Evolutionary conservation across 2,113 vertebrate genomes (phyloP).

Genomic region (Asarcornis scutulata): DNA sequence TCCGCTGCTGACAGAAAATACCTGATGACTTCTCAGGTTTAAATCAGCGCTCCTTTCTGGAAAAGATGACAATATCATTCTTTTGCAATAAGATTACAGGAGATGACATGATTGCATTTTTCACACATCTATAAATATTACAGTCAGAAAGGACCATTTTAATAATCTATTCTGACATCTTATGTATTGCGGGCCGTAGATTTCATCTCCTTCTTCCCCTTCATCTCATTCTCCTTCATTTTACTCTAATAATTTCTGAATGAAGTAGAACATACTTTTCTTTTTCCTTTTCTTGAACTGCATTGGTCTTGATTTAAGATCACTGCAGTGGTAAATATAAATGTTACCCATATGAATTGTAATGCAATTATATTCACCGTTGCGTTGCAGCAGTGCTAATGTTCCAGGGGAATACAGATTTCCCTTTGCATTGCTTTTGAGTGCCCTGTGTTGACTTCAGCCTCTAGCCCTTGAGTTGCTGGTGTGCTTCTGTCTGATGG

Average conservation of each 20-base stretch:
- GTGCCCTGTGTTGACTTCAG: neutral
- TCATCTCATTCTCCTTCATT: neutral
- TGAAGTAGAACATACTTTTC: neutral
- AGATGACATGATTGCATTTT: neutral
- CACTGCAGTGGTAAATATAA: neutral
- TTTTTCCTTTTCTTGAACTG: neutral
- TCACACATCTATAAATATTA: conserved; percentile 28
- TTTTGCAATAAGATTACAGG: neutral
- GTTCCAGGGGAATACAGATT: neutral
- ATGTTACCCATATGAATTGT: neutral
- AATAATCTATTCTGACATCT: conserved; percentile 25
- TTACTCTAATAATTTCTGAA: conserved; percentile 7
- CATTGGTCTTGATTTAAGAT: neutral
- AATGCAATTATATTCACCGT: neutral
- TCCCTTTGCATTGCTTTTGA: neutral
- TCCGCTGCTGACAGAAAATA: neutral
- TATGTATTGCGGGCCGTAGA: neutral
- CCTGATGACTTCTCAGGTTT: neutral
- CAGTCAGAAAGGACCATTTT: conserved; percentile 2
- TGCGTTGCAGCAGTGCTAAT: neutral
- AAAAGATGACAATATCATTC: neutral
- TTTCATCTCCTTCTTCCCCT: neutral
- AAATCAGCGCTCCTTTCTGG: neutral
- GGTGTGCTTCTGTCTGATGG: neutral
- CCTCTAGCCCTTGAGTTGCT: neutral